Percentiles rank a stretch among this genome's conserved stretches.
phyloP scores from a whole-genome alignment of 2,797 vertebrate genomes.

The Gymnodraco acuticeps region DNA sequence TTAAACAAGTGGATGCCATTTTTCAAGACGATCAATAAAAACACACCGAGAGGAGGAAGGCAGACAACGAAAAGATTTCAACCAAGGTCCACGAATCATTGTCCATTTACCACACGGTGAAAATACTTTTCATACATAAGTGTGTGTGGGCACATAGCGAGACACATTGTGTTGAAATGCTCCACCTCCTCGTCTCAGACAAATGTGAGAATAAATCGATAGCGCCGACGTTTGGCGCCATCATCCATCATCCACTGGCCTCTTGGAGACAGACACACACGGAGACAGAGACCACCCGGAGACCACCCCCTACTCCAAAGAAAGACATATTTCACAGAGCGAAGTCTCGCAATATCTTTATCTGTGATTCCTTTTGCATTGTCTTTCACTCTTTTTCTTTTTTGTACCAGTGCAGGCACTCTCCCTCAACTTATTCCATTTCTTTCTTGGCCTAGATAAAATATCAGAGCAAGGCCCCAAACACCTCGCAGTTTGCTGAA shows the following conservation, averaged over 20 bases:
- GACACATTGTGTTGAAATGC: slow-evolving; percentile 58
- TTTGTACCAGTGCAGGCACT: slow-evolving; percentile 10
- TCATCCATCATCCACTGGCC: slow-evolving; percentile 79
- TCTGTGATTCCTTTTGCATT: slow-evolving; percentile 26
- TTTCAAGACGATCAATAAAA: slow-evolving; percentile 73
- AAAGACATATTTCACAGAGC: slow-evolving; percentile 48
- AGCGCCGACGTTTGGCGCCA: slow-evolving; percentile 65
- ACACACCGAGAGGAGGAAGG: slow-evolving; percentile 54
- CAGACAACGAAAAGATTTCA: slow-evolving; percentile 63
- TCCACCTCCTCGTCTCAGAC: slow-evolving; percentile 59
- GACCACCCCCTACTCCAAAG: slow-evolving; percentile 49
- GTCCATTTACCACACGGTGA: slow-evolving; percentile 45
- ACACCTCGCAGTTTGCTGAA: slow-evolving; percentile 62
- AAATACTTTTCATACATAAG: slow-evolving; percentile 15
- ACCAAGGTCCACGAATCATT: slow-evolving; percentile 45
- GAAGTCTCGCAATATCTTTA: slow-evolving; percentile 43
- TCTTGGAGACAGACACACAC: slow-evolving; percentile 49
- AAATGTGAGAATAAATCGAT: slow-evolving; percentile 81
- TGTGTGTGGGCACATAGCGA: slow-evolving; percentile 6
- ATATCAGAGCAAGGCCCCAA: slow-evolving; percentile 54
- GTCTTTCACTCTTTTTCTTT: neutral
- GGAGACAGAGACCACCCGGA: slow-evolving; percentile 62
- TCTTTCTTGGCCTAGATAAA: slow-evolving; percentile 71
- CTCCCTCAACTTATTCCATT: slow-evolving; percentile 24
- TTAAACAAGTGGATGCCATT: slow-evolving; percentile 78